Percentiles rank a stretch among this genome's conserved stretches.
These are phyloP conservation scores for Oostethus manadensis DNA, from an alignment of 2,113 vertebrate species.

Conservation along the genomic window DNA sequence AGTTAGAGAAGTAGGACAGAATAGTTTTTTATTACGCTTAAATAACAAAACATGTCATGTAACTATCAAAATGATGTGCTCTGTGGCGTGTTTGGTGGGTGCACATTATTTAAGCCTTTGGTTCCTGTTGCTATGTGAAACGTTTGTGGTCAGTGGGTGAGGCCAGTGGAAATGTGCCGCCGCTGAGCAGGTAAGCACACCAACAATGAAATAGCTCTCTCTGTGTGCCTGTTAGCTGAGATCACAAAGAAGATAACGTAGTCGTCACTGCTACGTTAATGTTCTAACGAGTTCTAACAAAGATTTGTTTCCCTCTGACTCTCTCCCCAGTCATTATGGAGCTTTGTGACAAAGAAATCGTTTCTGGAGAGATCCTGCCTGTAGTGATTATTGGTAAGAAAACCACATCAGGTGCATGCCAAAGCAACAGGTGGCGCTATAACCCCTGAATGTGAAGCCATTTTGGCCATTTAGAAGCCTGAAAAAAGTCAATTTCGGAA, in stretches of 20 bases:
- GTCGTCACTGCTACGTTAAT: neutral
- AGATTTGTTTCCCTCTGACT: neutral
- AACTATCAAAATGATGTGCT: neutral
- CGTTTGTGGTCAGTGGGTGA: neutral
- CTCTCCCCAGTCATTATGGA: constrained; percentile 58
- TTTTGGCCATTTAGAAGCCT: neutral
- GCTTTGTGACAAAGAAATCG: constrained; percentile 42
- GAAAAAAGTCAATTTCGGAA: neutral
- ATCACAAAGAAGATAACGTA: neutral
- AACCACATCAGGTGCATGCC: neutral
- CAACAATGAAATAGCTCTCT: neutral
- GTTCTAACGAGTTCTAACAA: neutral
- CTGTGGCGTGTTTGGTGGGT: neutral
- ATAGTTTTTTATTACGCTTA: neutral
- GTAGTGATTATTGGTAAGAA: constrained; percentile 71
- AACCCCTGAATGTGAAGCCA: neutral
- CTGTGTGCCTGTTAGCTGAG: neutral
- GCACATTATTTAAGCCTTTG: neutral
- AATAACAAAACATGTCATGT: neutral
- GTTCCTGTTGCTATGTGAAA: neutral
- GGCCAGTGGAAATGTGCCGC: neutral
- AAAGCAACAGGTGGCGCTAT: neutral
- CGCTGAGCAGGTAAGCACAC: neutral
- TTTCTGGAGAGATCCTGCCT: constrained; percentile 57
- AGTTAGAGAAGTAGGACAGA: too few species aligned